Evolutionary conservation across 1,140 invertebrate species (phyloP).

Genomic region (Maniola jurtina): DNA sequence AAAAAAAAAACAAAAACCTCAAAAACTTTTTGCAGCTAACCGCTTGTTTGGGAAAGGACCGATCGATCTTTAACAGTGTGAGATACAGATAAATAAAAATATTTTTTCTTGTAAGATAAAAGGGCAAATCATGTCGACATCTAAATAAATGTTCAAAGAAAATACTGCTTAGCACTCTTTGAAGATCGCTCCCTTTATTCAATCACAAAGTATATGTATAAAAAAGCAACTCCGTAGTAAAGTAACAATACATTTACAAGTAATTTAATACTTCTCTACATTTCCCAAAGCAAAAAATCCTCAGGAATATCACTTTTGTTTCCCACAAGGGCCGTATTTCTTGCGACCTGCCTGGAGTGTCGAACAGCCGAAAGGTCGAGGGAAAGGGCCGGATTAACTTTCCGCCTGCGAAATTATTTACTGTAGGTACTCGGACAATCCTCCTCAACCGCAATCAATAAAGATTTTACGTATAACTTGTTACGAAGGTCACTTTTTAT

Average conservation of each 20-base stretch:
- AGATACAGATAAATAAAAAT: too few species aligned
- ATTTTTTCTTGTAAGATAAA: too few species aligned
- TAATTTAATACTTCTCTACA: slow-evolving; percentile 10
- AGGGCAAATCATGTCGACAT: too few species aligned
- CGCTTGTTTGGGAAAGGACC: too few species aligned
- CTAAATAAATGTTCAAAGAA: too few species aligned
- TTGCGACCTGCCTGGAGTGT: slow-evolving; percentile 21
- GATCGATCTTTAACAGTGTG: too few species aligned
- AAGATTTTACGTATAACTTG: slow-evolving; percentile 17
- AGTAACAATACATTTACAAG: not conserved
- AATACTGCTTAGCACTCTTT: too few species aligned
- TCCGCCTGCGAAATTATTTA: slow-evolving; percentile 35
- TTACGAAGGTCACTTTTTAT: slow-evolving; percentile 15
- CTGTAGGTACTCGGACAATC: slow-evolving; percentile 15
- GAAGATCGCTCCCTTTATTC: too few species aligned
- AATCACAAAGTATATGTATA: too few species aligned
- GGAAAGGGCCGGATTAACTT: slow-evolving; percentile 33
- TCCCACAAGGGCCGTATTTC: slow-evolving; percentile 29
- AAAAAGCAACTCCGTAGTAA: not conserved
- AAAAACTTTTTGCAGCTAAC: too few species aligned
- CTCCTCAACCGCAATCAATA: slow-evolving; percentile 27
- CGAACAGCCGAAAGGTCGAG: slow-evolving; percentile 29
- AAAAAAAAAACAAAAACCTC: too few species aligned
- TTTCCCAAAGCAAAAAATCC: slow-evolving; percentile 20
- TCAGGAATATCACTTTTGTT: slow-evolving; percentile 22